These are phyloP conservation scores for Hystrix brachyura DNA, from an alignment of 2,113 vertebrate genomes.

Conservation along the genomic window DNA sequence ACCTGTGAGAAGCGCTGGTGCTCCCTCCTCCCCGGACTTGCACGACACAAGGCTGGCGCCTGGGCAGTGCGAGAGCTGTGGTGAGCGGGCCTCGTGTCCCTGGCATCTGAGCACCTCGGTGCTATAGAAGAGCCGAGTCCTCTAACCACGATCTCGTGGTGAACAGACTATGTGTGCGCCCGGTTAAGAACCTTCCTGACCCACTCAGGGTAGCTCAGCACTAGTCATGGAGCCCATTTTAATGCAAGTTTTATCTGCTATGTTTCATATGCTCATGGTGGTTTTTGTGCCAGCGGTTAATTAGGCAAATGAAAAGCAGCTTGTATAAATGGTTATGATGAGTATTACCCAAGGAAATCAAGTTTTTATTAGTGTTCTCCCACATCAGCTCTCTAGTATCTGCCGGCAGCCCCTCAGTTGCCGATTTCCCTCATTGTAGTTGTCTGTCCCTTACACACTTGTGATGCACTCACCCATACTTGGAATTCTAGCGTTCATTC, in stretches of 20 bases:
- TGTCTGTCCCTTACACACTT: background rate
- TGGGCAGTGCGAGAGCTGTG: background rate
- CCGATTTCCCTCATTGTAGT: background rate
- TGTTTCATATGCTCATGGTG: background rate
- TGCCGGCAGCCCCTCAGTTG: background rate
- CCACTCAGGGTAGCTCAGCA: background rate
- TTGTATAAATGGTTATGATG: background rate
- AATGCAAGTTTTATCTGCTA: conserved; percentile 43
- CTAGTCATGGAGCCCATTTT: background rate
- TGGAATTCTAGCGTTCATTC: background rate
- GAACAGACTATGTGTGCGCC: background rate
- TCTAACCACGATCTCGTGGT: background rate
- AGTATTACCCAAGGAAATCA: conserved; percentile 8
- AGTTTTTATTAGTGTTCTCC: background rate
- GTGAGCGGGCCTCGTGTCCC: too few relatives aligned
- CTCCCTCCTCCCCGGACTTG: background rate
- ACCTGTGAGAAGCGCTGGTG: background rate
- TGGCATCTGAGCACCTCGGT: background rate
- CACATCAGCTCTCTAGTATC: background rate
- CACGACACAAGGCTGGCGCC: background rate
- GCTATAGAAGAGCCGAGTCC: background rate
- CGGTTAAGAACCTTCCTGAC: background rate
- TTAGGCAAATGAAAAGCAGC: conserved; percentile 54
- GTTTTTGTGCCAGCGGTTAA: background rate
- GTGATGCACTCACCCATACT: background rate